Base-by-base conservation (phyloP, 2,888 invertebrate genomes). In the Seira musarum region DNA sequence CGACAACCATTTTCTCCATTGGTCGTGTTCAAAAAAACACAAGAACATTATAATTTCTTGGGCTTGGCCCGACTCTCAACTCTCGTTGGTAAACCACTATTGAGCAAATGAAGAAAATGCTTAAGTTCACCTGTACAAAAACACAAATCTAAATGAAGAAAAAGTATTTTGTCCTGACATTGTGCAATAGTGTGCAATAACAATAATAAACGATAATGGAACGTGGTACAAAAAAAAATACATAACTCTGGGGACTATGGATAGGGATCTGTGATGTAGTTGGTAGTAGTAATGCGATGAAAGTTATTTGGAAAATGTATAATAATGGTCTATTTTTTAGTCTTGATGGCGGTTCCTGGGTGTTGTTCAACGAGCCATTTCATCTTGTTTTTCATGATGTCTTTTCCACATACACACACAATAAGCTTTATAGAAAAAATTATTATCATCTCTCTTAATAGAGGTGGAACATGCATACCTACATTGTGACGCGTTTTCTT, bases 391-490 rank as follows among this genome's bases (percentile, higher is more conserved):
- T 22, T 30, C 30, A 22, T 46, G 35, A 67, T 69, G 53, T 25
- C 69, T 64, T 53, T 64, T 15, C 49, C 2, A 2, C 8, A 5
- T 30, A 8, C 30, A 30, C 30, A 30, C 8, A 30, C 30, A 30
- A 30, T 30, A 53, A 53, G 53, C 53, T 13, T 15, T 53, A 13
- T 2, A 17, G 13, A 53, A 53, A 53, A 53, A 53, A 8, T 53
- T 66, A 78, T 71, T 67, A 78, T 78, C 53, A 53, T 53, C 53
- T 53, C 8, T 53, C 79, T 79, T 79, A 79, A 79, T 79, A 79
- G 73, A 73, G 71, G 79, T 15, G 25, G 65, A 79, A 73, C 79
- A 79, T 79, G 79, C 79, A 79, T 79, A 79, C 57, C 30, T 30
- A 30, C 30, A 30, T 30, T 2, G 30, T 30, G 66, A 63, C 67